Base-by-base conservation (phyloP, 2,797 vertebrate genomes). In the Apodemus agrarius region DNA sequence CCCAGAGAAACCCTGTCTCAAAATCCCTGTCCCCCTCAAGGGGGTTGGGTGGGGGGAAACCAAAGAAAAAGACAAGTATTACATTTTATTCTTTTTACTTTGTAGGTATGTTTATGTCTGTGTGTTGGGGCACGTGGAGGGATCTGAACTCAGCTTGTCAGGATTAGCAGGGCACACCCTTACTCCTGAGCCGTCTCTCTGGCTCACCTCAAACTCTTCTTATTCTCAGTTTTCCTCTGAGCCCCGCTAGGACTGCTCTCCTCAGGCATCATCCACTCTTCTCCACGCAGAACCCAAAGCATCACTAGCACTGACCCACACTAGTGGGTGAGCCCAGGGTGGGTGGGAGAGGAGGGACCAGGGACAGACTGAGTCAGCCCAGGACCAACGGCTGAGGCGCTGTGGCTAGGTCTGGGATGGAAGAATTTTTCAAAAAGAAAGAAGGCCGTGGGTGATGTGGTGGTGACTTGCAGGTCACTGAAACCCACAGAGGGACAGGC, bases 391-490 rank as follows among this genome's bases (percentile, higher is more conserved):
- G 92, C 92, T 59, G 14, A 7, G 3, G 54, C 83, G 82, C 87
- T 90, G 84, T 93, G 91, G 90, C 93, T 95, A 79, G 61, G 94
- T 40, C 93, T 95, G 84, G 90, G 57, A 61, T 92, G 93, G 92
- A 92, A 97, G 97, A 67, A 76, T 57, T 89, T 96, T 96, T 95
- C 90, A 79, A 78, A 96, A 92, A 95, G 95, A 90, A 96, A 96
- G 87, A 94, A 93, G 72, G 43, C 78, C 10, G 89, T 90, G 97
- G 97, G 89, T 96, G 97, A 92, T 85, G 90, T 76, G 94, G 91
- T 90, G 17, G 83, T 95, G 94, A 91, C 79, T 96, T 90, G 29
- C 37, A 31, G 96, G 95, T 91, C 95, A 94, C 75, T 91, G 89
- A 86, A 95, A 78, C 87, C 88, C 91, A 85, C 72, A 3, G 65